A percentile compares a stretch with the other conserved stretches of the same genome.
These are phyloP conservation scores for Lucilia cuprina DNA, from an alignment of 1,140 invertebrate species.

Conservation along the genomic window DNA sequence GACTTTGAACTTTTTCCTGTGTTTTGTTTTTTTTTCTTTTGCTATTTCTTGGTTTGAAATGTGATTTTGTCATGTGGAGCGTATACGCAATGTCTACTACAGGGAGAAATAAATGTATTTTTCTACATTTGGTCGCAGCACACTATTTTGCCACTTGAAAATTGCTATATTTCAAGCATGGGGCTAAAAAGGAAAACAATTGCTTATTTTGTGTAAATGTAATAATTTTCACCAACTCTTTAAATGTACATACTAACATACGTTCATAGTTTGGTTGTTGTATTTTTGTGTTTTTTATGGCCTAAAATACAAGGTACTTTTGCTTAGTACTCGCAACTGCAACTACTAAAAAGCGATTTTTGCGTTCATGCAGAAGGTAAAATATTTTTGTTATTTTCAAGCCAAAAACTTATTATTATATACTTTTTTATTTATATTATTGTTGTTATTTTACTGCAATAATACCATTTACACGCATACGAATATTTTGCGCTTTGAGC, in stretches of 20 bases:
- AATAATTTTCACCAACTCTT: conserved; percentile 7
- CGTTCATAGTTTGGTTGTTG: background rate
- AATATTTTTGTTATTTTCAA: conserved; percentile 31
- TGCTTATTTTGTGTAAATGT: background rate
- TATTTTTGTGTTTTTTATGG: background rate
- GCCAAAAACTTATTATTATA: conserved; percentile 25
- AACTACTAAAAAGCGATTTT: background rate
- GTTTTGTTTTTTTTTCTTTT: background rate
- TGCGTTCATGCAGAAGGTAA: conserved; percentile 23
- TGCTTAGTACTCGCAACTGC: background rate
- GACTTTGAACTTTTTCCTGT: conserved; percentile 22
- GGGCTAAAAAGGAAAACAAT: background rate
- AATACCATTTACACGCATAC: background rate
- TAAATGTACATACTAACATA: background rate
- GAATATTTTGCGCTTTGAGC: background rate
- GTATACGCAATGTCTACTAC: conserved; percentile 23
- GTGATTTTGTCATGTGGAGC: conserved; percentile 19
- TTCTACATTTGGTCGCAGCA: background rate
- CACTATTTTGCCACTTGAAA: background rate
- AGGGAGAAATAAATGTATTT: background rate
- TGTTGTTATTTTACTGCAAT: background rate
- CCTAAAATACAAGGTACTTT: conserved; percentile 23
- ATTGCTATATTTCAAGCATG: background rate
- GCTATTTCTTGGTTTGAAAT: background rate
- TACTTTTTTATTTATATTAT: background rate